Percentiles rank a stretch among this genome's conserved stretches.
These are phyloP conservation scores for Drosophila dives DNA, from an alignment of 2,888 invertebrate genomes.

Conservation along the genomic window DNA sequence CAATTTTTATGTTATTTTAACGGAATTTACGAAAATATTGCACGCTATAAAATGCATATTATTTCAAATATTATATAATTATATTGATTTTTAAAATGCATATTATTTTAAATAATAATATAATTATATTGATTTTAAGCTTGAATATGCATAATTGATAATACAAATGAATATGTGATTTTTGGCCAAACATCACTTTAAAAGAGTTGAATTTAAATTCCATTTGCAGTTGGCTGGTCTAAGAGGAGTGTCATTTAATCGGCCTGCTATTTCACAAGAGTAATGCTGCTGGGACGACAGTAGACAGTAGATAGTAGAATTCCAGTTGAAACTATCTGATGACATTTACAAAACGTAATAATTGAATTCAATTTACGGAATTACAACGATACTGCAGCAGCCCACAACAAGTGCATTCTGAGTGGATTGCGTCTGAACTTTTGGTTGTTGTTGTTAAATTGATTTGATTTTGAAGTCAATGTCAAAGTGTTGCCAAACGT, in stretches of 20 bases:
- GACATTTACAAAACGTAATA: slow-evolving; percentile 66
- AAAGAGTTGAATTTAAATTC: slow-evolving; percentile 8
- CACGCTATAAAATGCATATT: background rate
- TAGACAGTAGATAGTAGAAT: slow-evolving; percentile 10
- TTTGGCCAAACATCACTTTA: background rate
- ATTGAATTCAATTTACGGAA: slow-evolving; percentile 65
- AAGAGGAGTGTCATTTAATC: slow-evolving; percentile 4
- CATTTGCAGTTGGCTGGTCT: slow-evolving; percentile 1
- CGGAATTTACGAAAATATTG: background rate
- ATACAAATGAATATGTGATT: background rate
- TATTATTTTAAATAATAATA: background rate
- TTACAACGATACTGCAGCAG: slow-evolving; percentile 21
- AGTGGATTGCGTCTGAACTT: slow-evolving; percentile 5
- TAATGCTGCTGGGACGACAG: slow-evolving; percentile 14
- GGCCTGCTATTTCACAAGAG: slow-evolving; percentile 13
- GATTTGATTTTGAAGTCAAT: slow-evolving; percentile 66
- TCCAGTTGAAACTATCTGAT: slow-evolving; percentile 24
- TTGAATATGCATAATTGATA: background rate
- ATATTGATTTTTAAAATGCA: background rate
- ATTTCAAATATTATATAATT: background rate
- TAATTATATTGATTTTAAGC: background rate
- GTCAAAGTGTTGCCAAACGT: slow-evolving; percentile 47
- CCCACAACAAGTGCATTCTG: background rate
- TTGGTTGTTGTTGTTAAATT: slow-evolving; percentile 41
- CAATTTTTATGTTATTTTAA: background rate